These are phyloP conservation scores for Ormyrus pomaceus DNA, from an alignment of 2,888 invertebrate species.

Conservation along the genomic window DNA sequence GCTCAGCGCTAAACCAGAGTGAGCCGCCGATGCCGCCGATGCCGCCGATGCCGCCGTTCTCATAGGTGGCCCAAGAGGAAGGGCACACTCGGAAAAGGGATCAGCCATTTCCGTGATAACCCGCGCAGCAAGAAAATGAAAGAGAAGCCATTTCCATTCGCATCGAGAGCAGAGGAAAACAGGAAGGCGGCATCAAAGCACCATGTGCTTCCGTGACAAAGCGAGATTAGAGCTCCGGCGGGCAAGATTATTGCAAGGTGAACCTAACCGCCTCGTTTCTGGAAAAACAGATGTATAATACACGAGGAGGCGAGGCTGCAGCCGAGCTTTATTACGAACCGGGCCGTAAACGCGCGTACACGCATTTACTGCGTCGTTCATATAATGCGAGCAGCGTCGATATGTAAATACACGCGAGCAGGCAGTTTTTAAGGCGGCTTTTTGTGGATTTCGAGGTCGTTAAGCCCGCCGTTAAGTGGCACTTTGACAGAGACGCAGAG, in stretches of 20 bases:
- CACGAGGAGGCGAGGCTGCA: too few species aligned
- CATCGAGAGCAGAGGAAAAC: neutral
- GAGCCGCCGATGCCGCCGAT: too few species aligned
- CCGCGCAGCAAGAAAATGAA: conserved; percentile 17
- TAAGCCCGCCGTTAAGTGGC: conserved; percentile 25
- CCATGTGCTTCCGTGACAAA: neutral
- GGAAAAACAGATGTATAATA: too few species aligned
- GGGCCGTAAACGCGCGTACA: conserved; percentile 24
- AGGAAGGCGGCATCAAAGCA: conserved; percentile 13
- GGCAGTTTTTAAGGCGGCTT: conserved; percentile 41
- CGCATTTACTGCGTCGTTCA: neutral
- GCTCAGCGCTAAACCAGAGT: neutral
- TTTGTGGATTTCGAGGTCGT: conserved; percentile 44
- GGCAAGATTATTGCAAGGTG: neutral
- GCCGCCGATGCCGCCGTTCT: too few species aligned
- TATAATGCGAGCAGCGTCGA: neutral
- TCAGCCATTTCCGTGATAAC: conserved; percentile 39
- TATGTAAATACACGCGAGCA: conserved; percentile 30
- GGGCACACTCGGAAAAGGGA: neutral
- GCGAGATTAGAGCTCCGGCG: neutral
- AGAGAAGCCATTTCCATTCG: conserved; percentile 15
- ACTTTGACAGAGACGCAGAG: conserved; percentile 26
- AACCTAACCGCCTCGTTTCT: too few species aligned
- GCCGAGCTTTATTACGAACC: too few species aligned
- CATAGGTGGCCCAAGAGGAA: neutral